These are phyloP conservation scores for Rosalia funebris DNA, from an alignment of 2,888 invertebrate genomes.

Conservation along the genomic window DNA sequence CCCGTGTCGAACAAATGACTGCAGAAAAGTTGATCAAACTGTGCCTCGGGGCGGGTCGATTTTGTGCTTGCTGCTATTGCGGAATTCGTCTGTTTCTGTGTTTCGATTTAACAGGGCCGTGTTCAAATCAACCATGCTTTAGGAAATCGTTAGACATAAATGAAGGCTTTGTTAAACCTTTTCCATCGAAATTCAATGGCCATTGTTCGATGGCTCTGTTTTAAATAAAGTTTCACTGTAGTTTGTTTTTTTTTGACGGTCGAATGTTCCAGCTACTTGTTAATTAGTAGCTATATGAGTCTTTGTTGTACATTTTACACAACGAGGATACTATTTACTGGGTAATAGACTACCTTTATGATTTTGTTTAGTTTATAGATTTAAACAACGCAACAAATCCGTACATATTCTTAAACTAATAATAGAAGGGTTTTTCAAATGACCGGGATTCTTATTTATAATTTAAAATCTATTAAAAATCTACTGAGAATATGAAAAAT, in stretches of 20 bases:
- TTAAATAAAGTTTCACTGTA: neutral
- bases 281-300: slow-evolving; percentile 2
- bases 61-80: slow-evolving; percentile 29
- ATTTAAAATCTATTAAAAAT: too few species aligned
- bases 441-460: too few species aligned
- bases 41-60: slow-evolving; percentile 53
- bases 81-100: slow-evolving; percentile 30
- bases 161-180: slow-evolving; percentile 21
- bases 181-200: slow-evolving; percentile 21
- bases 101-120: slow-evolving; percentile 27
- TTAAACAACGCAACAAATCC: too few species aligned
- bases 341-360: too few species aligned
- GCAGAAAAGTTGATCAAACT: slow-evolving; percentile 63
- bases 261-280: neutral
- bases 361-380: too few species aligned
- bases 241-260: neutral
- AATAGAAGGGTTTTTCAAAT: too few species aligned
- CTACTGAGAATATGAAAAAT: too few species aligned
- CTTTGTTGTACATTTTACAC: too few species aligned
- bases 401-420: too few species aligned
- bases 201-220: slow-evolving; percentile 10
- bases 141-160: slow-evolving; percentile 27
- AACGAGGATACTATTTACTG: too few species aligned
- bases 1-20: slow-evolving; percentile 66
- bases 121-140: slow-evolving; percentile 20